Evolutionary conservation across 1,140 invertebrate genomes (phyloP).

Genomic region (Acromyrmex charruanus): DNA sequence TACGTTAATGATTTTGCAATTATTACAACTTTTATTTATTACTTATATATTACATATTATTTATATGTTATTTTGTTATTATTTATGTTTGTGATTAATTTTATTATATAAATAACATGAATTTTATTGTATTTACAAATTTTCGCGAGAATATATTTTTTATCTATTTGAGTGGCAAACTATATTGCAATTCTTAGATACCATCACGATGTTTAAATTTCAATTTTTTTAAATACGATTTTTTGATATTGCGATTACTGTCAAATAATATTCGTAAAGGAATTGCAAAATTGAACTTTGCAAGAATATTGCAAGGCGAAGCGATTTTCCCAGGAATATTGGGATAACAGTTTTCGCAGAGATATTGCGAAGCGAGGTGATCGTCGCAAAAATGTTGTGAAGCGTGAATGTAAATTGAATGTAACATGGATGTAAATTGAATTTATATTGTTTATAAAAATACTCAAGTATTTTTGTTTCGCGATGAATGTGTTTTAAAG

Average conservation of each 20-base stretch:
- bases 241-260: not conserved
- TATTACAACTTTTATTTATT: not conserved
- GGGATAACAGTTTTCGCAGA: not conserved
- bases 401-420: conserved; percentile 17
- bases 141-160: not conserved
- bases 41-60: not conserved
- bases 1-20: not conserved
- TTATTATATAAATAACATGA: not conserved
- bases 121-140: not conserved
- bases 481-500: not conserved
- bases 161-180: not conserved
- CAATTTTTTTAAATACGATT: not conserved
- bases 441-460: conserved; percentile 11
- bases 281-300: not conserved
- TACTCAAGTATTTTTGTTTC: not conserved
- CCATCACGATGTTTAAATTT: not conserved
- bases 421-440: not conserved
- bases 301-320: not conserved
- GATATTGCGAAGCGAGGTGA: conserved; percentile 1
- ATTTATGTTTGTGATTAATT: not conserved
- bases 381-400: conserved; percentile 12
- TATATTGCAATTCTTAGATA: not conserved
- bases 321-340: conserved; percentile 12
- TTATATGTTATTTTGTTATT: too few relatives aligned
- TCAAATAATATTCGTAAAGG: not conserved